Evolutionary conservation across 1,140 invertebrate species (phyloP), one percentile per base, ranked within the genome.

Genomic region (Calosoma granatense): DNA sequence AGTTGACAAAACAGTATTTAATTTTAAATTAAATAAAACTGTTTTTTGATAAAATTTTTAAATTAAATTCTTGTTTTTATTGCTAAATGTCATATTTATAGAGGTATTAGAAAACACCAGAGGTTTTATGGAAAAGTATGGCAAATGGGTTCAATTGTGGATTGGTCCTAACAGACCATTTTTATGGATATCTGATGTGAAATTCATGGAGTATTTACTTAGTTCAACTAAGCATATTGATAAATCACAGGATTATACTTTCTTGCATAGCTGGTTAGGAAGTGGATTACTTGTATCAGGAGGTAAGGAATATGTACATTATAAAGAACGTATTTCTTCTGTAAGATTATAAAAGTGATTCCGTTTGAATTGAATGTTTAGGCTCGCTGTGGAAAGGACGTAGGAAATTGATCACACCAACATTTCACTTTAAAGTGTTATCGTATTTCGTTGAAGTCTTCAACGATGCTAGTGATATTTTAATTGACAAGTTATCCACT

Each of bases 341-440:
- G 0, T 86, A 91, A 65, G 69, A 72, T 3, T 87, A 88, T 58
- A 86, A 86, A 0, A 74, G 80, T 57, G 72, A n/a, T n/a, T n/a
- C n/a, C n/a, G n/a, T n/a, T n/a, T n/a, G n/a, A n/a, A n/a, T n/a
- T 77, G 58, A 82, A 87, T 39, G 76, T 76, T 23, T 55, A 74
- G 82, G 82, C 19, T 67, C 70, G 2, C 84, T 83, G 73, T 90
- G 88, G 88, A 75, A 76, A 43, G 65, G 60, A 0, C 73, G 83
- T 54, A 68, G 88, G 11, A 86, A 85, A 70, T 69, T 88, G 47
- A 70, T 93, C 12, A 92, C 90, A 0, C 90, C 90, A 2, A 83
- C 89, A 1, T 92, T 93, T 66, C 90, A 93, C 70, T 91, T 90
- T 65, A 83, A 86, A 64, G 89, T 92, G 53, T 71, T 92, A 15